Evolutionary conservation across 2,797 vertebrate species (phyloP).

Genomic region (Pterois miles): DNA sequence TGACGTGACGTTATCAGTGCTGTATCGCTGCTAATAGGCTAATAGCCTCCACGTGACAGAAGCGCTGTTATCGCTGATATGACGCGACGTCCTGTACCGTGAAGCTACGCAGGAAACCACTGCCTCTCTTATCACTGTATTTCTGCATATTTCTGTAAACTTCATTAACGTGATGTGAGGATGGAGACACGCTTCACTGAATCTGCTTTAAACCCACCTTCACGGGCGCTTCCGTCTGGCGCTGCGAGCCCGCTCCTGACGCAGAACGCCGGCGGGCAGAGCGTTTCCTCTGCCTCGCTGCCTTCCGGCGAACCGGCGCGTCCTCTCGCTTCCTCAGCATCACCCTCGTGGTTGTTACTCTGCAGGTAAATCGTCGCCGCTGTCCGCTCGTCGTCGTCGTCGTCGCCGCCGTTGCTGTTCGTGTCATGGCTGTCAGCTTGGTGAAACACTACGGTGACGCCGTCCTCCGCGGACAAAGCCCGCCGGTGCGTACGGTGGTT

Average conservation of each 20-base stretch:
- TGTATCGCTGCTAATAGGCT: constrained; percentile 2
- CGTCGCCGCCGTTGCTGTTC: constrained; percentile 27
- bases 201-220: no score
- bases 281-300: constrained; percentile 13
- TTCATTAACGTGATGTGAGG: background rate
- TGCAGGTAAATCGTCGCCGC: constrained; percentile 59
- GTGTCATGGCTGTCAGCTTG: constrained; percentile 66
- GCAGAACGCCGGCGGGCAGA: constrained; percentile 60
- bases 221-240: constrained; percentile 19
- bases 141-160: background rate
- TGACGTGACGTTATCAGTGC: background rate
- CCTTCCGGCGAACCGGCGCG: constrained; percentile 21
- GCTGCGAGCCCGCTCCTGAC: constrained; percentile 37
- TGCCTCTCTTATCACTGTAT: background rate
- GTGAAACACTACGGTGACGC: constrained; percentile 67
- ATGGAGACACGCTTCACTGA: no score
- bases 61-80: background rate
- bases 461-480: constrained; percentile 63
- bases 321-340: constrained; percentile 17
- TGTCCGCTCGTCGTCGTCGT: constrained; percentile 34
- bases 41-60: constrained; percentile 38
- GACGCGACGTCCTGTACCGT: constrained; percentile 56
- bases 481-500: constrained; percentile 50
- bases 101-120: constrained; percentile 20
- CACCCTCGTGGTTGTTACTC: constrained; percentile 16